A percentile compares a stretch with the other conserved stretches of the same genome.
Evolutionary conservation across 2,113 vertebrate species (phyloP).

Genomic region (Chaetorhynchus papuensis): DNA sequence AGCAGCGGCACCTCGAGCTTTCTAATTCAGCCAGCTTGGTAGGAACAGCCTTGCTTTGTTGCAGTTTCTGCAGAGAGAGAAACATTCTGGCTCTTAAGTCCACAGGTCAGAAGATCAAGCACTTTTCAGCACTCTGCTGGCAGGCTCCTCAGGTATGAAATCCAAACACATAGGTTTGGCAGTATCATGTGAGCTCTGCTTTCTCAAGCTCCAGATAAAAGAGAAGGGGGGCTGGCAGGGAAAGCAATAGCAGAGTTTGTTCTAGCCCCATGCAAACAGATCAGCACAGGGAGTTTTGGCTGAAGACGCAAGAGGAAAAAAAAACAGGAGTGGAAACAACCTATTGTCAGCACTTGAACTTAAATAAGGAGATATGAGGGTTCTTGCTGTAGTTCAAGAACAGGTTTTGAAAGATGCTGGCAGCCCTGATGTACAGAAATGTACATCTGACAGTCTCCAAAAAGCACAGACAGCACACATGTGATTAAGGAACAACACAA

Average conservation of each 20-base stretch:
- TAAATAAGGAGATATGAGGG: background rate
- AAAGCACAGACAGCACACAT: background rate
- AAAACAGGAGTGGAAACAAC: background rate
- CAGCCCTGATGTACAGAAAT: background rate
- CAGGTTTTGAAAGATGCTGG: background rate
- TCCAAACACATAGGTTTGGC: background rate
- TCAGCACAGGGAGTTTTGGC: background rate
- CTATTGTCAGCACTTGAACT: background rate
- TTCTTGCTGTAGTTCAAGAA: background rate
- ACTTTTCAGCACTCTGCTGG: background rate
- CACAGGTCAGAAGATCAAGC: background rate
- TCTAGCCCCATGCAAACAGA: background rate
- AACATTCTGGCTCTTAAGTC: background rate
- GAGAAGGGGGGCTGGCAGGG: background rate
- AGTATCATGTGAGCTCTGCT: background rate
- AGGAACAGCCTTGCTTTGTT: background rate
- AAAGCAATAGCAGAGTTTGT: background rate
- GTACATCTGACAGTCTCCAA: background rate
- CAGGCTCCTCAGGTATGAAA: slow-evolving; percentile 4
- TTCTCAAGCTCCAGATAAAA: background rate
- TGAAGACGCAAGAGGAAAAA: background rate
- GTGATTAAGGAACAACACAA: background rate
- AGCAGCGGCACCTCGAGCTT: background rate
- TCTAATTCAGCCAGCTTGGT: background rate
- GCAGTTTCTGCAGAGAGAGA: background rate